Base-by-base conservation (phyloP, 1,140 invertebrate genomes). In the Lordiphosa mommai region DNA sequence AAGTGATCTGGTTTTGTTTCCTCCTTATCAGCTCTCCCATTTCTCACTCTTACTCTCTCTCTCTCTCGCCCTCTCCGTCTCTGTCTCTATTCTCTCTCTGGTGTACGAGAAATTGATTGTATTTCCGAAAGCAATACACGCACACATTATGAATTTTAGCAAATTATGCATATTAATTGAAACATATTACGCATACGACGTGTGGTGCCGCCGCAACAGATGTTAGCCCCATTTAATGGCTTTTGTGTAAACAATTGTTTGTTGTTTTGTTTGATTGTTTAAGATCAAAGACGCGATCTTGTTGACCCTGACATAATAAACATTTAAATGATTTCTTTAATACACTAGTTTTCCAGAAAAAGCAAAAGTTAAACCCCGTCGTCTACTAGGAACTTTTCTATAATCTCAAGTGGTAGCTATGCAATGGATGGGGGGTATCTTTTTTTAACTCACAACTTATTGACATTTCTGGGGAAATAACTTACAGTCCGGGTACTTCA, bases 1-100 rank as follows among this genome's bases (percentile, higher is more conserved):
- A 82, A 60, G 55, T 72, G 71, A 79, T 79, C 74, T 79, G 74
- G 74, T 79, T 79, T 72, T 43, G 34, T 46, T 37, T 8, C 38
- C 49, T 9, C 29, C 10, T 43, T 43, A 43, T 43, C 40, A 43
- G 40, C 43, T 16, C n/a, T 32, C 14, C 17, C 10, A 27, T 57
- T 33, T 8, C 20, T 27, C 40, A 38, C 20, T 13, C 51, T 34
- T 41, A 47, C 41, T 38, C 27, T 27, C 20, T 14, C 37, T 10
- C 8, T 17, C 17, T n/a, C 5, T 17, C 3, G 0, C 5, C 0
- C 0, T n/a, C 8, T 17, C 4, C 9, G 7, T 38, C 9, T 38
- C 9, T 38, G 12, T 43, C 47, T 51, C 51, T 47, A 53, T 41
- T 41, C 32, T 32, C 16, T 27, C 23, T 20, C 27, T 56, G 33